Base-by-base conservation (phyloP, 2,113 vertebrate genomes). In the Murina feae region DNA sequence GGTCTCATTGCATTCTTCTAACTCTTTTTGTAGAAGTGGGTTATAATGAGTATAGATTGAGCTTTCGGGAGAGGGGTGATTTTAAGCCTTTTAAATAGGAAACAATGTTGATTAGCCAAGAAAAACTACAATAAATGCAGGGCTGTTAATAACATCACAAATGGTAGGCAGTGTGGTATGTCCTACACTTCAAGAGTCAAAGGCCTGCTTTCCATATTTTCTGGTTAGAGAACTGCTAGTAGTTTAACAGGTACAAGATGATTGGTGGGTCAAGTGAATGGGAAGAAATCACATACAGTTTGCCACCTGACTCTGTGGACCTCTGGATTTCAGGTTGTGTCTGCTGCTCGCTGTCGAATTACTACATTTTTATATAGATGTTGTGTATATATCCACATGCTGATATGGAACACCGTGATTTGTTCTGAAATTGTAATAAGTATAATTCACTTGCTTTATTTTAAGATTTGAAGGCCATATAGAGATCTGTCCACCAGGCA, bases 401-500 rank as follows among this genome's bases (percentile, higher is more conserved):
- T 42, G 49, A 42, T 63, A 18, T 3, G 63, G 55, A 51, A 5
- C 82, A 44, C 10, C 3, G 39, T 65, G 44, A 32, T 80, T 75
- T 69, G 47, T 58, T 93, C 14, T 87, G 44, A 72, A 51, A 85
- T 51, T 32, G 51, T 65, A 76, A 9, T 84, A 65, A 95, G 35
- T 90, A 32, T 86, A 58, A 74, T 51, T 17, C 35, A 72, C 49
- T 93, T 94, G 25, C 47, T 97, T 94, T 93, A 37, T 96, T 97
- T 96, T 47, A 75, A 99, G 99, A 93, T 99, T 99, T 98, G 99
- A 99, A 98, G 99, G 99, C 85, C 99, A 99, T 93, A 98, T 99
- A 98, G 99, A 99, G 35, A 98, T 98, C 68, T 99, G 99, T 94
- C 99, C 99, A 53, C 99, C 99, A 83, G 99, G 99, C 91, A 99